Percentiles rank a stretch among this genome's conserved stretches.
phyloP scores from a whole-genome alignment of 2,888 invertebrate species.

The Drosophila limbata region DNA sequence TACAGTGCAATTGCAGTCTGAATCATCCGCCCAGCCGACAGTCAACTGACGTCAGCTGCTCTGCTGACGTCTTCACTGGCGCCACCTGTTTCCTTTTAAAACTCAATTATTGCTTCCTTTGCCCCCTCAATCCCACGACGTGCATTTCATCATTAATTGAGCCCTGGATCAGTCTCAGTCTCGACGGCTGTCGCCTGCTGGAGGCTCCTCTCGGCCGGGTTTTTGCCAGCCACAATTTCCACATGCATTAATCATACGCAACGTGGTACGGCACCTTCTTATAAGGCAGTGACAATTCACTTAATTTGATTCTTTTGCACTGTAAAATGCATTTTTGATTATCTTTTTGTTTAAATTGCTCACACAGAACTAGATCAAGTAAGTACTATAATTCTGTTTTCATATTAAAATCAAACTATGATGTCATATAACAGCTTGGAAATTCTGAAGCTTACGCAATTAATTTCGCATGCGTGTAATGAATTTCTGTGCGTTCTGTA shows the following conservation, averaged over 20 bases:
- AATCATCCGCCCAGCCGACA: background rate
- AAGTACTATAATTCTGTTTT: background rate
- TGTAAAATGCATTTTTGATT: conserved; percentile 19
- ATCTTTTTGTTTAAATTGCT: background rate
- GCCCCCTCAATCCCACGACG: conserved; percentile 27
- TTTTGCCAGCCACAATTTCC: conserved; percentile 32
- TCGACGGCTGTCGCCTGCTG: conserved; percentile 37
- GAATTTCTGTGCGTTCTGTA: conserved; percentile 30
- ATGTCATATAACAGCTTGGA: conserved; percentile 34
- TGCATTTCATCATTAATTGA: conserved; percentile 63
- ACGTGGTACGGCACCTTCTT: conserved; percentile 21
- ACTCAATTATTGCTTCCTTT: conserved; percentile 60
- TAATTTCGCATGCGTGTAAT: conserved; percentile 46
- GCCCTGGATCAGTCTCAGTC: conserved; percentile 31
- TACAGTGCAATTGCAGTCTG: conserved; percentile 2
- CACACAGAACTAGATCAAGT: background rate
- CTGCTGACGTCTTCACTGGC: conserved; percentile 32
- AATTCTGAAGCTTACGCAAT: conserved; percentile 25
- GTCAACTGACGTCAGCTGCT: conserved; percentile 42
- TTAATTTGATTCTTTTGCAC: conserved; percentile 10
- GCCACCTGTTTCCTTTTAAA: conserved; percentile 68
- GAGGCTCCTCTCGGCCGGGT: conserved; percentile 6
- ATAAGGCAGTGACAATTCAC: background rate
- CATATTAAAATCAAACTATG: conserved; percentile 5
- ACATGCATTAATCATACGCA: conserved; percentile 70